Evolutionary conservation across 2,888 invertebrate genomes (phyloP), one percentile per base, ranked within the genome.

Genomic region (Smittia aterrima): DNA sequence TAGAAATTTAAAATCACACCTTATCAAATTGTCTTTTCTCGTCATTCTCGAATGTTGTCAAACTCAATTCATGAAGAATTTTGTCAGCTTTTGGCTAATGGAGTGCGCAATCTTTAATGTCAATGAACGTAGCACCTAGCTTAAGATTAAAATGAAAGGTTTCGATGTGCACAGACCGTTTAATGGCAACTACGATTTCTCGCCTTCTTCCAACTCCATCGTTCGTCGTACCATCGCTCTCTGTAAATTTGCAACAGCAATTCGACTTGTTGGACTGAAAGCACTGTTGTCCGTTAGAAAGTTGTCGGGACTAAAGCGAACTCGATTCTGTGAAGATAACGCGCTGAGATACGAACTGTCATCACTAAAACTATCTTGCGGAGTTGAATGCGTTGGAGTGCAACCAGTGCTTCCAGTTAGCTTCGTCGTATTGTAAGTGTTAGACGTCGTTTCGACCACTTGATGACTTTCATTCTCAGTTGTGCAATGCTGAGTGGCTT

Each of bases 341-440:
- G 95, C 95, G 7, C 95, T 95, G 77, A 93, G 89, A 81, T 94
- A 95, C 58, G 93, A 93, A 79, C 94, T 95, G 78, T 95, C 95
- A 79, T 93, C 92, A 0, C 92, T 90, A 75, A 93, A 80, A 77
- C 92, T 92, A 78, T 93, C 94, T 0, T 93, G 93, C 0, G 94
- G 93, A 4, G 94, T 93, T 1, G 92, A 91, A 81, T 92, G 92
- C 0, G 92, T 92, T 18, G 93, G 92, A 0, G 92, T 92, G 0
- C 88, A 89, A 0, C 89, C 88, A 1, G 84, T 83, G 66, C 83
- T 85, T 0, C 84, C 41, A 25, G 27, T 27, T 25, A 27, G n/a
- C 41, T 53, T 70, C 11, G 70, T 27, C 13, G 64, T 3, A 22
- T 3, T 18, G 20, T 11, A 41, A 24, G 18, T n/a, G 13, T 11